Evolutionary conservation across 2,113 vertebrate genomes (phyloP).

Genomic region (Platycercus adscitus): DNA sequence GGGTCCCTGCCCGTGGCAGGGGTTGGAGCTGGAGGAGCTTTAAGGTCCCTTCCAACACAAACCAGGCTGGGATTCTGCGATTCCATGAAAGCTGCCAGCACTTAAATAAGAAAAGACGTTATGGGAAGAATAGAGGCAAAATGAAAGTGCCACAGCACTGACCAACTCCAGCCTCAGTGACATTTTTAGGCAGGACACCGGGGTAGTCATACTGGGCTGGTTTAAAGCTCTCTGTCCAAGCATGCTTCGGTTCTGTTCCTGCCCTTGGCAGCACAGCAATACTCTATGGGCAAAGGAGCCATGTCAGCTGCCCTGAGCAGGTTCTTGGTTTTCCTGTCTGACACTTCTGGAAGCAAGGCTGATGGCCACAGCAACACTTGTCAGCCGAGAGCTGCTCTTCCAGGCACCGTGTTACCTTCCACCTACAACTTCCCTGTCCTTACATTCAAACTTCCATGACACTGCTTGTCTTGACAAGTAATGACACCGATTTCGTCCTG

Average conservation of each 20-base stretch:
- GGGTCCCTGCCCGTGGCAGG: not conserved
- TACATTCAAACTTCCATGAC: not conserved
- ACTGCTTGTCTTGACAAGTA: not conserved
- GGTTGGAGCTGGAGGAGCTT: not conserved
- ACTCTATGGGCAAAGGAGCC: not conserved
- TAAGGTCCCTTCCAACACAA: not conserved
- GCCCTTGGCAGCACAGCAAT: not conserved
- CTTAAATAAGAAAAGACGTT: not conserved
- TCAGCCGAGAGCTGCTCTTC: not conserved
- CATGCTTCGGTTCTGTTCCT: not conserved
- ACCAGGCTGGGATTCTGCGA: not conserved
- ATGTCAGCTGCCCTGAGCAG: not conserved
- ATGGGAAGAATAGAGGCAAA: not conserved
- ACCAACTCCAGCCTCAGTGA: not conserved
- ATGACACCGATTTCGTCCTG: not conserved
- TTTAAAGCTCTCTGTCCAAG: not conserved
- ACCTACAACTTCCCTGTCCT: not conserved
- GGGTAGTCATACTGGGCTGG: not conserved
- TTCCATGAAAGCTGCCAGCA: not conserved
- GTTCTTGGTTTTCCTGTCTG: not conserved
- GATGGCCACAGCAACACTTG: not conserved
- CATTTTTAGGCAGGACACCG: not conserved
- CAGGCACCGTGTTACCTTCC: not conserved
- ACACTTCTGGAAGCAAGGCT: not conserved
- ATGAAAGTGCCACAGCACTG: not conserved